phyloP scores from a whole-genome alignment of 2,113 vertebrate genomes.

The Aspidoscelis tigris region DNA sequence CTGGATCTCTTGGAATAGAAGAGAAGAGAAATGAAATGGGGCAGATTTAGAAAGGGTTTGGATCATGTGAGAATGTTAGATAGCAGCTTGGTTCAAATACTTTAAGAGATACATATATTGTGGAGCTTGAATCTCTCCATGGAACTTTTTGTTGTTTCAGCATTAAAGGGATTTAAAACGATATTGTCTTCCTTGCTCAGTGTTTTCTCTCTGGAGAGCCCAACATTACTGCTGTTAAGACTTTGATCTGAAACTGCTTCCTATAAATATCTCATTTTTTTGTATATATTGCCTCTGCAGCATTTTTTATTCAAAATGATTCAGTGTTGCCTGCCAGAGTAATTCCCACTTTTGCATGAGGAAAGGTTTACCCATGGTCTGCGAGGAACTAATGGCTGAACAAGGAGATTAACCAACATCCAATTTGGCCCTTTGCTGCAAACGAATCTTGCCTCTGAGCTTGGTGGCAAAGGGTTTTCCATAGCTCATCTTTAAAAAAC shows the following conservation, averaged over 20 bases:
- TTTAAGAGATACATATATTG: background rate
- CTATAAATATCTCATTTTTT: background rate
- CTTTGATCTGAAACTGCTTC: background rate
- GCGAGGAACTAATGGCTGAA: background rate
- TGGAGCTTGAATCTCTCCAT: background rate
- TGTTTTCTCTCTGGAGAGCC: background rate
- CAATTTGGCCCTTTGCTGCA: background rate
- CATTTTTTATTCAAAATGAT: background rate
- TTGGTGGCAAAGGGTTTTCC: background rate
- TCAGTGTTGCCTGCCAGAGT: background rate
- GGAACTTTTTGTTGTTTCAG: background rate
- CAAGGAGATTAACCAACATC: background rate
- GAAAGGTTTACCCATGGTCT: background rate
- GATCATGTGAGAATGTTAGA: background rate
- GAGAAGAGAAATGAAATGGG: background rate
- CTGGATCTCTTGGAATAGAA: too few relatives aligned
- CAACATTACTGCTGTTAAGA: background rate
- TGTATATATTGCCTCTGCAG: background rate
- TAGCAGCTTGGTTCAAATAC: background rate
- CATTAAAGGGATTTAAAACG: background rate
- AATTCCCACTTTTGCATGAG: background rate
- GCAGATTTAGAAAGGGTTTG: background rate
- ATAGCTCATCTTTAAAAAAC: background rate
- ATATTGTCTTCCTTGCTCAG: background rate
- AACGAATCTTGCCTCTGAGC: background rate